Evolutionary conservation across 2,797 vertebrate species (phyloP).

Genomic region (Bradypus variegatus): DNA sequence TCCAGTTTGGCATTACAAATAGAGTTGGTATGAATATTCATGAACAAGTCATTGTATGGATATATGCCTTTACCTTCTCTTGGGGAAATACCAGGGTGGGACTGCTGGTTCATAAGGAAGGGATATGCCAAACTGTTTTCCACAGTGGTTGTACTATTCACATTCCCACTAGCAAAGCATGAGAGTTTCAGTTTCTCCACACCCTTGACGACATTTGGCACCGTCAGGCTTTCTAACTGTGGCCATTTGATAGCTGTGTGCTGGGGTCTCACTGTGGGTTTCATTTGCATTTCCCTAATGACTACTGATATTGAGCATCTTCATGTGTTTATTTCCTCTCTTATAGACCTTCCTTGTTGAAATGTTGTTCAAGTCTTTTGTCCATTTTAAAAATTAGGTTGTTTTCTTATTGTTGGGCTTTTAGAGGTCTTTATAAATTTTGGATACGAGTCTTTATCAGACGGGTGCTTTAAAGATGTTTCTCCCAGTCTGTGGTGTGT

Average conservation of each 20-base stretch:
- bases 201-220: too few relatives aligned
- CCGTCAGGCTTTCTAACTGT: neutral
- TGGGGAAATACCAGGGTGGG: neutral
- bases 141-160: neutral
- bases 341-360: neutral
- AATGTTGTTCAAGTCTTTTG: neutral
- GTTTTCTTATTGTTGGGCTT: neutral
- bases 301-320: neutral
- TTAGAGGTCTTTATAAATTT: neutral
- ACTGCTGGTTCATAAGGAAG: neutral
- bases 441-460: neutral
- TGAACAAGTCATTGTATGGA: neutral
- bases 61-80: neutral
- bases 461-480: neutral
- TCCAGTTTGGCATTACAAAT: neutral
- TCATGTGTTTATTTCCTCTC: neutral
- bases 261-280: rapidly evolving
- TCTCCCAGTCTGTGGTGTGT: neutral
- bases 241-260: rapidly evolving
- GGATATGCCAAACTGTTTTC: neutral
- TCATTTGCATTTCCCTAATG: neutral
- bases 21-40: neutral
- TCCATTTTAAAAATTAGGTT: neutral
- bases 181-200: neutral
- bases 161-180: rapidly evolving